These are phyloP conservation scores for Platysternon megacephalum DNA, from an alignment of 2,113 vertebrate genomes.

Conservation along the genomic window DNA sequence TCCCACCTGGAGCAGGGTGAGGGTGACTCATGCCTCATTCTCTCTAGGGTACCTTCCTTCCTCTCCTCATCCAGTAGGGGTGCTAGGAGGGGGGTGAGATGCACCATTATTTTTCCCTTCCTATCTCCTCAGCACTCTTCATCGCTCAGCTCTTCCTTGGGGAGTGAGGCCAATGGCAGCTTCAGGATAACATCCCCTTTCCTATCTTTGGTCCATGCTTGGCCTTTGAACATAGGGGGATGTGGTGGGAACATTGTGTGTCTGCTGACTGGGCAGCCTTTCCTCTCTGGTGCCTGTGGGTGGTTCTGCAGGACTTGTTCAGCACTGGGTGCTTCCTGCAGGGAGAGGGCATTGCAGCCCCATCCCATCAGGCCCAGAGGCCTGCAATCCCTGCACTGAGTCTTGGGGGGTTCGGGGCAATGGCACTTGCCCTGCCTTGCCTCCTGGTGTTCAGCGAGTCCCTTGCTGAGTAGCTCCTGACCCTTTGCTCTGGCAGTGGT, in stretches of 20 bases:
- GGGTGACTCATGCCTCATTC: neutral
- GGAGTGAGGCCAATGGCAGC: slow-evolving; percentile 3
- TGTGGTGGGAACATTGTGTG: neutral
- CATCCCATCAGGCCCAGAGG: neutral
- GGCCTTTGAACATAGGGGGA: neutral
- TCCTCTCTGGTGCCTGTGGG: fast-evolving
- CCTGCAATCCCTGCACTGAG: slow-evolving; percentile 33
- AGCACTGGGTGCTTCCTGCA: neutral
- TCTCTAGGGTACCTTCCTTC: neutral
- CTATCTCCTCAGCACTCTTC: slow-evolving; percentile 13
- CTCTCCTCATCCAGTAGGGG: fast-evolving
- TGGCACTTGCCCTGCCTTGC: neutral
- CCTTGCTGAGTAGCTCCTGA: slow-evolving; percentile 40
- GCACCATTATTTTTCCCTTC: slow-evolving; percentile 54
- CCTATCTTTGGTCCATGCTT: neutral
- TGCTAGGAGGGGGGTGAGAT: neutral
- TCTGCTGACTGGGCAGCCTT: neutral
- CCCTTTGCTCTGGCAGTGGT: neutral
- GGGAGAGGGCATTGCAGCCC: neutral
- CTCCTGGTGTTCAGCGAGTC: neutral
- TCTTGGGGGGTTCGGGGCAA: neutral
- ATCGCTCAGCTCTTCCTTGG: slow-evolving; percentile 51
- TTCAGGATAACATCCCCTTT: neutral
- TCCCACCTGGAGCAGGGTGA: neutral
- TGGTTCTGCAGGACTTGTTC: neutral